phyloP scores from a whole-genome alignment of 2,797 vertebrate species.

The Danionella dracula region DNA sequence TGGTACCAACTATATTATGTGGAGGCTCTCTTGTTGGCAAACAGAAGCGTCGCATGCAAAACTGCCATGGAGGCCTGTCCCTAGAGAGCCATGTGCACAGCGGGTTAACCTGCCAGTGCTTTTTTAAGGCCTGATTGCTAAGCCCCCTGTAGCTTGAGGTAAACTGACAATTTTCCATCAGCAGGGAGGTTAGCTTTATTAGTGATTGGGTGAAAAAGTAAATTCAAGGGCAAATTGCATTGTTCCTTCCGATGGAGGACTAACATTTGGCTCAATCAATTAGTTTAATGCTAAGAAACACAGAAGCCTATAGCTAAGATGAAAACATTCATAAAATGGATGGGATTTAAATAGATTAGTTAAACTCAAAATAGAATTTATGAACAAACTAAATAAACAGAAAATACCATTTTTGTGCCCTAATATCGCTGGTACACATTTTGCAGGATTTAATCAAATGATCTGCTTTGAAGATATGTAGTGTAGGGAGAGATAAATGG shows the following conservation, averaged over 20 bases:
- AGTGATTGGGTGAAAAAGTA: constrained; percentile 63
- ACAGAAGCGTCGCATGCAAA: constrained; percentile 80
- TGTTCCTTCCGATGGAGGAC: constrained; percentile 43
- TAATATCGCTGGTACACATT: too few species aligned
- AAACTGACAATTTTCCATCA: constrained; percentile 89
- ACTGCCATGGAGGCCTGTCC: constrained; percentile 78
- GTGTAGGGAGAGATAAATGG: too few species aligned
- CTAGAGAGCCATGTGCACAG: constrained; percentile 85
- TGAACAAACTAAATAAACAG: too few species aligned
- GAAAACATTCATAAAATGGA: constrained; percentile 18
- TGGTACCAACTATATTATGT: constrained; percentile 79
- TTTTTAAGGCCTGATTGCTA: constrained; percentile 87
- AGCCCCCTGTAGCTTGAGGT: constrained; percentile 81
- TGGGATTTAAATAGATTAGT: too few species aligned
- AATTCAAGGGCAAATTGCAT: constrained; percentile 60
- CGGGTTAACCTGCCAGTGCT: constrained; percentile 88
- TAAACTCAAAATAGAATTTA: too few species aligned
- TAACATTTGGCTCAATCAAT: constrained; percentile 53
- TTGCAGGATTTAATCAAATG: too few species aligned
- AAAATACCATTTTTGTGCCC: too few species aligned
- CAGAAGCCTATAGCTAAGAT: constrained; percentile 38
- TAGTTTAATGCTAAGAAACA: constrained; percentile 45
- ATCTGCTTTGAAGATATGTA: too few species aligned
- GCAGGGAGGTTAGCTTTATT: constrained; percentile 86
- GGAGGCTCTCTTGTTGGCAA: constrained; percentile 74